Percentiles rank a stretch among this genome's conserved stretches.
phyloP scores from a whole-genome alignment of 1,140 invertebrate genomes.

The Mya arenaria region DNA sequence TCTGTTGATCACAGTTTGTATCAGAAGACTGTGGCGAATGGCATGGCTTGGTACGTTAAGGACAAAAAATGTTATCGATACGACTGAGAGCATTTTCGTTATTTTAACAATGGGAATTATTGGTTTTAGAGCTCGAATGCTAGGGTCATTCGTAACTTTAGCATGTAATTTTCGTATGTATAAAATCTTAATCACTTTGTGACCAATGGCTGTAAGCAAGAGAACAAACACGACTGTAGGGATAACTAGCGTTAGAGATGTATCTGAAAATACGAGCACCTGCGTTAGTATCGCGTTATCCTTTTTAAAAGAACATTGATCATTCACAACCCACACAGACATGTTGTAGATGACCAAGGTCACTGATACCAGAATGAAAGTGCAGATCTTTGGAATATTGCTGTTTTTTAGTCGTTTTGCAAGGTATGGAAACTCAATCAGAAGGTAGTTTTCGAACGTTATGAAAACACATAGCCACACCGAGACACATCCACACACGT shows the following conservation, averaged over 20 bases:
- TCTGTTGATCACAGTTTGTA: constrained; percentile 3
- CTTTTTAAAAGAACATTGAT: constrained; percentile 13
- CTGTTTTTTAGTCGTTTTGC: constrained; percentile 12
- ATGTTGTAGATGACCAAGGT: neutral
- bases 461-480: constrained; percentile 45
- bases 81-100: constrained; percentile 29
- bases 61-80: constrained; percentile 39
- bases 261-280: constrained; percentile 28
- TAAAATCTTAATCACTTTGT: constrained; percentile 4
- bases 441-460: constrained; percentile 30
- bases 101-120: constrained; percentile 27
- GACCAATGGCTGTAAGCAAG: constrained; percentile 10
- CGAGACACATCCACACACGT: constrained; percentile 29
- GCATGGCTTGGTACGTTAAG: constrained; percentile 58
- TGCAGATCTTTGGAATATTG: neutral
- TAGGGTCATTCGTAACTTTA: constrained; percentile 72
- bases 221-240: constrained; percentile 32
- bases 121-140: too few species aligned
- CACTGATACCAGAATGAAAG: neutral
- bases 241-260: constrained; percentile 14
- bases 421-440: constrained; percentile 3
- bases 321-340: constrained; percentile 24
- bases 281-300: neutral
- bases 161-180: neutral
- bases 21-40: constrained; percentile 28